Conservation (phyloP, 2,113 vertebrate species). For the Toxostoma redivivum region DNA sequence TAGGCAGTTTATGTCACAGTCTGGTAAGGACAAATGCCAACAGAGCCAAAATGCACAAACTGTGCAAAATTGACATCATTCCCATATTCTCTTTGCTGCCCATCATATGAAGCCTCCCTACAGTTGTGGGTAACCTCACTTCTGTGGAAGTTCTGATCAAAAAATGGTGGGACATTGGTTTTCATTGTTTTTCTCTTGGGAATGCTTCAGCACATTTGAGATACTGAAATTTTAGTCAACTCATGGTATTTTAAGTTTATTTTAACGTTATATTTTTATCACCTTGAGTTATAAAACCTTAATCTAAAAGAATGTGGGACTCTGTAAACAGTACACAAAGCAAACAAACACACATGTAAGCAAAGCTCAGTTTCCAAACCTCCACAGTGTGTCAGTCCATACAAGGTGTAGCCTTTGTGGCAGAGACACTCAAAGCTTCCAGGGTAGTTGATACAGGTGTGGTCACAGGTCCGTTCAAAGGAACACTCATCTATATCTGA, state of each 20-base stretch:
- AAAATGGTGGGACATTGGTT: not conserved
- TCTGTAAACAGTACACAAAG: not conserved
- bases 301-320: not conserved
- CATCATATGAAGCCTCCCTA: not conserved
- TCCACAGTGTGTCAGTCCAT: constrained; percentile 93
- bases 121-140: not conserved
- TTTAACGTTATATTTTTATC: not conserved
- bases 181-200: not conserved
- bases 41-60: not conserved
- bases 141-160: not conserved
- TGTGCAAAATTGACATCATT: not conserved
- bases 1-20: not conserved
- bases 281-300: not conserved
- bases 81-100: not conserved
- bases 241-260: not conserved
- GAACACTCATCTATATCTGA: constrained; percentile 96
- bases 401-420: constrained; percentile 89
- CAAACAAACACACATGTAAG: not conserved
- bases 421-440: constrained; percentile 93
- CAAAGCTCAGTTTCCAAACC: constrained; percentile 78
- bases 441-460: constrained; percentile 93
- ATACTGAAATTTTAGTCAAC: not conserved
- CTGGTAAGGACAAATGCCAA: not conserved
- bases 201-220: not conserved
- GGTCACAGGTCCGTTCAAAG: constrained; percentile 93